phyloP scores from a whole-genome alignment of 92 coral and sea anemone species.

The Ricordea florida region DNA sequence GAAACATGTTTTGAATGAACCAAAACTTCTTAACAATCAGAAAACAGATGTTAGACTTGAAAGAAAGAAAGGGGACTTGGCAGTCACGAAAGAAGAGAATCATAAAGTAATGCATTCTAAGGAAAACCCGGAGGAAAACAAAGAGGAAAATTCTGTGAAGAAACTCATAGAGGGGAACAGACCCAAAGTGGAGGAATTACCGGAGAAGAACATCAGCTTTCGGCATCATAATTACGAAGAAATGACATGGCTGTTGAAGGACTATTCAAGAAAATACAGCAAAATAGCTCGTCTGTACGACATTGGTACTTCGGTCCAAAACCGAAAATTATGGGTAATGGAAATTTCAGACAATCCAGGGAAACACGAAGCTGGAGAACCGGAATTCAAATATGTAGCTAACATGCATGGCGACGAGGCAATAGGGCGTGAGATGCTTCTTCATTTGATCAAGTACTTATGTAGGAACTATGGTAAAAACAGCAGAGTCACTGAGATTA shows the following conservation, averaged over 20 bases:
- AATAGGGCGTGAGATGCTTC: conserved; percentile 80
- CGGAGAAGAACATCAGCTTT: conserved; percentile 68
- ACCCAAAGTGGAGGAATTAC: conserved; percentile 39
- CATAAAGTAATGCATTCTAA: conserved; percentile 44
- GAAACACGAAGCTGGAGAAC: conserved; percentile 77
- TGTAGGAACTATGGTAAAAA: conserved; percentile 80
- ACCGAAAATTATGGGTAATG: conserved; percentile 97
- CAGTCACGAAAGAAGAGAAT: conserved; percentile 45
- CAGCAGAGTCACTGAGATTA: conserved; percentile 59
- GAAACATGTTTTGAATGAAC: conserved; percentile 5
- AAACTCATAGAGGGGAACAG: conserved; percentile 16
- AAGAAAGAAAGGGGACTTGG: neutral
- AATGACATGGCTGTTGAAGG: conserved; percentile 96
- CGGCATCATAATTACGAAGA: conserved; percentile 96
- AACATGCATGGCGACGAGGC: conserved; percentile 97
- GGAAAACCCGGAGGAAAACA: conserved; percentile 23
- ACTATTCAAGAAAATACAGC: conserved; percentile 74
- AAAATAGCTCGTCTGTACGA: conserved; percentile 79
- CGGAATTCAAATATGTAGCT: conserved; percentile 87
- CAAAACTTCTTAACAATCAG: neutral
- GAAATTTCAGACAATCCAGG: conserved; percentile 91
- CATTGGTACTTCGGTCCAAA: conserved; percentile 91
- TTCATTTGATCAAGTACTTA: conserved; percentile 83
- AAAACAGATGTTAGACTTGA: neutral
- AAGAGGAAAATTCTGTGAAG: conserved; percentile 19